Base-by-base conservation (phyloP, 2,888 invertebrate genomes). In the Papilio demoleus region DNA sequence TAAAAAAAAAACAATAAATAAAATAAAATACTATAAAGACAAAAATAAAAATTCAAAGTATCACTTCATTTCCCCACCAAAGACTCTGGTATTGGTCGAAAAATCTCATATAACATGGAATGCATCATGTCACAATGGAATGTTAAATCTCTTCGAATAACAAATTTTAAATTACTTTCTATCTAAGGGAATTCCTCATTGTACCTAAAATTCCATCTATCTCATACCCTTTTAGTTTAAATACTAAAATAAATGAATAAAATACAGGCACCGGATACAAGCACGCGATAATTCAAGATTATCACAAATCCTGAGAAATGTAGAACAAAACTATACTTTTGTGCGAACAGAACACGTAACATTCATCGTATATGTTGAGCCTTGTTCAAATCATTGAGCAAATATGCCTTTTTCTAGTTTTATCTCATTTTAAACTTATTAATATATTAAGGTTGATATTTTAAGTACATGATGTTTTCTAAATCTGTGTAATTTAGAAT, bases 61-160 rank as follows among this genome's bases (percentile, higher is more conserved):
- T 84, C 81, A 85, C 81, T 78, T 81, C 80, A 79, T 85, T 89
- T 89, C 91, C 91, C 89, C 79, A 53, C 88, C 87, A 86, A 87
- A 88, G 84, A 80, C 77, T 82, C 77, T 71, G 58, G 76, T 74
- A 73, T 70, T 74, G 65, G 70, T 74, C 73, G 66, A 70, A 61
- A 61, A 74, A 73, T 76, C 73, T 74, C 72, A 71, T 31, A 24
- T 70, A 65, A 73, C 59, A 76, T 77, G 79, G 78, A 78, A 79
- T 78, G 79, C 62, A 74, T 74, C 24, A 71, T 71, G 71, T 76
- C 81, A 70, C 77, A 75, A 75, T 75, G 79, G 78, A 79, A 79
- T 79, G 79, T 75, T 65, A 58, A 71, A 66, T 66, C 71, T 68
- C n/a, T n/a, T n/a, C 40, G 64, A 60, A 24, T 36, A 38, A 40